Conservation (phyloP, 2,888 invertebrate species). For the Didymodactylos carnosus region DNA sequence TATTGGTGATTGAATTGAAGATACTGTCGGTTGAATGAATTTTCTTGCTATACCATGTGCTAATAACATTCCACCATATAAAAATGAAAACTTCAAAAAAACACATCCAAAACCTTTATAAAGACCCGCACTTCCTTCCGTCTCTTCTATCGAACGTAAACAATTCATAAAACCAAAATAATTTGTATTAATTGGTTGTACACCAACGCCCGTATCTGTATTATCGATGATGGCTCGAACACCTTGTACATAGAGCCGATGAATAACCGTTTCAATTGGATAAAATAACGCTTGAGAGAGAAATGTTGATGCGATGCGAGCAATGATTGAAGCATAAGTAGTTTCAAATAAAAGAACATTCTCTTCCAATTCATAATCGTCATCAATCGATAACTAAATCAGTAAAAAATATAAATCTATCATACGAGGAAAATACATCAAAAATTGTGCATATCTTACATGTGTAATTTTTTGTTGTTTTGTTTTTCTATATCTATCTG, state of each 20-base stretch:
- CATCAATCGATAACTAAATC: background rate
- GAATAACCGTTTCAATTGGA: slow-evolving; percentile 69
- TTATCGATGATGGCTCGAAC: slow-evolving; percentile 93
- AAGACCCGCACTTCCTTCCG: background rate
- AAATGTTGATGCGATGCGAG: background rate
- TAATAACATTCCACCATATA: background rate
- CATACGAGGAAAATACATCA: background rate
- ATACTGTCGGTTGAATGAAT: too few species aligned
- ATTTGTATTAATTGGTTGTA: slow-evolving; percentile 74
- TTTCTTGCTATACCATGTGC: background rate
- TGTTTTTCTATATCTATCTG: background rate
- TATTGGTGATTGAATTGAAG: too few species aligned
- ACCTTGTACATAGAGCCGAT: slow-evolving; percentile 60
- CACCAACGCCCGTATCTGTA: slow-evolving; percentile 71
- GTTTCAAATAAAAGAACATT: background rate
- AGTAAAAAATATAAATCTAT: background rate
- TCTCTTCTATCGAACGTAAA: background rate
- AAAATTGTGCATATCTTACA: background rate
- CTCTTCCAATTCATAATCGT: background rate
- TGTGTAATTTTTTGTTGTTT: background rate
- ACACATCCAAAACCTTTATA: background rate
- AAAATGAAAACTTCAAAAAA: background rate
- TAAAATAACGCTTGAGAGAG: background rate
- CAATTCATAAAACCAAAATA: background rate
- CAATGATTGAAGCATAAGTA: background rate